phyloP scores from a whole-genome alignment of 2,888 invertebrate species.

The Andrena minutula region DNA sequence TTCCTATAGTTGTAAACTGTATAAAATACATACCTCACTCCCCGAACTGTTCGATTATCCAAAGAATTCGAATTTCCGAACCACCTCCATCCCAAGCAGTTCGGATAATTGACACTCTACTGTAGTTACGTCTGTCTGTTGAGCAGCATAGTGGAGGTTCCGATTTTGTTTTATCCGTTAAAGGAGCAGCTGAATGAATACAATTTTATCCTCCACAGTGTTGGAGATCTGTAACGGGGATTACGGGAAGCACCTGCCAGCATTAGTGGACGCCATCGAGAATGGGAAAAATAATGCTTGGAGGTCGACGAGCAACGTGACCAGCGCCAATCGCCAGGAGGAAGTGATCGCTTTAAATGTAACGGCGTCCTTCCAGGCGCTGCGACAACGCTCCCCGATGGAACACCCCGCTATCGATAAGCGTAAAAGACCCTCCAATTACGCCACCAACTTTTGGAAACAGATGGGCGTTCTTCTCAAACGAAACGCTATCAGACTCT shows the following conservation, averaged over 20 bases:
- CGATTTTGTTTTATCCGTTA: neutral
- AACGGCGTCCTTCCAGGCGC: conserved; percentile 86
- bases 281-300: conserved; percentile 88
- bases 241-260: conserved; percentile 88
- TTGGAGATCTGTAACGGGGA: conserved; percentile 93
- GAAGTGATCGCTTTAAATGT: conserved; percentile 86
- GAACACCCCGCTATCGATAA: conserved; percentile 75
- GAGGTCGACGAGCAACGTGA: conserved; percentile 79
- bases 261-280: conserved; percentile 87
- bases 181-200: neutral
- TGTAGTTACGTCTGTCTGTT: too few relatives aligned
- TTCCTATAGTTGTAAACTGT: too few relatives aligned
- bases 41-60: too few relatives aligned
- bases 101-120: too few relatives aligned
- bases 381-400: conserved; percentile 73
- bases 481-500: conserved; percentile 88
- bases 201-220: conserved; percentile 85
- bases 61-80: too few relatives aligned
- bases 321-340: conserved; percentile 75
- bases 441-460: conserved; percentile 87
- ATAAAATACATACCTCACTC: too few relatives aligned
- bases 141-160: too few relatives aligned
- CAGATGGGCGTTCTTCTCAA: conserved; percentile 88
- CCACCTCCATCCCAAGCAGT: too few relatives aligned
- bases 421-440: conserved; percentile 78